Percentiles rank a stretch among this genome's conserved stretches.
Conservation (phyloP, 2,888 invertebrate species). For the Sarcophaga subvicina region DNA sequence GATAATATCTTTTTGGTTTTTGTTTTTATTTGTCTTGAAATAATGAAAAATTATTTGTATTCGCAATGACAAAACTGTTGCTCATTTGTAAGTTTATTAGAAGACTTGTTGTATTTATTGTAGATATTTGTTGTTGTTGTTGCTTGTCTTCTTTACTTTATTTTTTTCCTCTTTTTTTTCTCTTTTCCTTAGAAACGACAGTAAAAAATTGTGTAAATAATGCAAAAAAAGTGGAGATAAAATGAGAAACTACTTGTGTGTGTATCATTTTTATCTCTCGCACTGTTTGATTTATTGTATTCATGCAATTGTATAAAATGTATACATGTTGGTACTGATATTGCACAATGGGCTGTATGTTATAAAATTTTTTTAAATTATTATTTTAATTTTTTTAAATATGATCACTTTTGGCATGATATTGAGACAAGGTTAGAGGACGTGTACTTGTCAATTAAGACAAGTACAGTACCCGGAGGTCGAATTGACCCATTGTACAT, state of each 20-base stretch:
- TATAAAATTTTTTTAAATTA: neutral
- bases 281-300: conserved; percentile 57
- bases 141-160: neutral
- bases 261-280: conserved; percentile 57
- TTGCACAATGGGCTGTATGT: conserved; percentile 17
- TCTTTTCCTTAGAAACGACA: conserved; percentile 9
- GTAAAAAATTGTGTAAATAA: neutral
- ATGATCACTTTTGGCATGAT: too few relatives aligned
- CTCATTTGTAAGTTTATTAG: conserved; percentile 46
- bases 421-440: too few relatives aligned
- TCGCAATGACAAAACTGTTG: conserved; percentile 42
- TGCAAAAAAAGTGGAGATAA: conserved; percentile 21
- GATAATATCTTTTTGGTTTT: neutral
- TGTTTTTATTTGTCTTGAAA: neutral
- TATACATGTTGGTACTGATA: conserved; percentile 2
- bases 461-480: too few relatives aligned
- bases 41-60: neutral
- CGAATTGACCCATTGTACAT: too few relatives aligned
- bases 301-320: conserved; percentile 41
- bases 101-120: conserved; percentile 21
- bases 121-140: conserved; percentile 6
- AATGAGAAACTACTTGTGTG: conserved; percentile 28
- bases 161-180: neutral
- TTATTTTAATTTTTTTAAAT: neutral
- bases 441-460: too few relatives aligned